phyloP scores from a whole-genome alignment of 2,113 vertebrate species.

The Syngnathus scovelli region DNA sequence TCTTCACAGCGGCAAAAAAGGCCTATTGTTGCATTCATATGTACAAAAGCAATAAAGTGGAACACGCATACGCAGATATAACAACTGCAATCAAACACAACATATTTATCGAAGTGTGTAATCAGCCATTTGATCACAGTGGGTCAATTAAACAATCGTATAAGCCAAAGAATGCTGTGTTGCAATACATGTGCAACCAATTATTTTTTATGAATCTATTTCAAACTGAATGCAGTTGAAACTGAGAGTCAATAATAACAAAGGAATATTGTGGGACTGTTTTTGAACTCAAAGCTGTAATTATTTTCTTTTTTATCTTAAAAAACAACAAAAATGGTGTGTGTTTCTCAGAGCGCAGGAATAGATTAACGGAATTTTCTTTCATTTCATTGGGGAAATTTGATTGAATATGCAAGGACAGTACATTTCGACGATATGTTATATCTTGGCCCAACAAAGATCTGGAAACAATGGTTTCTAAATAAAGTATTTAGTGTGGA shows the following conservation, averaged over 20 bases:
- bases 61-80: slow-evolving; percentile 14
- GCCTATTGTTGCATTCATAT: slow-evolving; percentile 22
- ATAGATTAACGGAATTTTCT: too few species aligned
- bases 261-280: not conserved
- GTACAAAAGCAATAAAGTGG: slow-evolving; percentile 8
- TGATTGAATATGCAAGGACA: too few species aligned
- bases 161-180: not conserved
- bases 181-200: not conserved
- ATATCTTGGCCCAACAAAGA: not conserved
- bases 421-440: too few species aligned
- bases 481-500: not conserved
- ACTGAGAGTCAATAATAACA: not conserved
- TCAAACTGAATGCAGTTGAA: not conserved
- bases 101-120: not conserved
- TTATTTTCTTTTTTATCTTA: not conserved
- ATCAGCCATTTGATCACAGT: not conserved
- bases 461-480: not conserved
- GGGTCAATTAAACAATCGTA: not conserved
- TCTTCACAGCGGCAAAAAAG: slow-evolving; percentile 2
- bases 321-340: not conserved
- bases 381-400: too few species aligned
- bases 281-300: not conserved
- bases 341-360: too few species aligned
- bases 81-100: not conserved
- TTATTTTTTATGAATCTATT: not conserved